These are phyloP conservation scores for Potorous gilbertii DNA, from an alignment of 2,797 vertebrate species.

Conservation along the genomic window DNA sequence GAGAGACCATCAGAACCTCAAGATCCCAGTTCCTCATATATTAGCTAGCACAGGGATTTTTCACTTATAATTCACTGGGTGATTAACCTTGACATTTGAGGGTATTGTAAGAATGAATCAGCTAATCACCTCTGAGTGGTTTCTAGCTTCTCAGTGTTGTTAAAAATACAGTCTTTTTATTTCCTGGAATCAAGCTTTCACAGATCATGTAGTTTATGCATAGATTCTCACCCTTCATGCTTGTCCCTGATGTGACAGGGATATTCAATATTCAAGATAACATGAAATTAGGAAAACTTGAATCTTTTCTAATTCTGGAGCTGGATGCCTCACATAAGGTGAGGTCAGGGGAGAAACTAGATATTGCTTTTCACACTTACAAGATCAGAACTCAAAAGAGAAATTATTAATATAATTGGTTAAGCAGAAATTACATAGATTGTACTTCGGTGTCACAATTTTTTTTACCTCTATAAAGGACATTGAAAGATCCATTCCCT, in stretches of 20 bases:
- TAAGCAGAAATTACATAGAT: background rate
- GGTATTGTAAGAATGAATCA: background rate
- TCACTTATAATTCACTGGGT: background rate
- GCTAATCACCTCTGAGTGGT: fast-evolving
- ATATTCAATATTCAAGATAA: background rate
- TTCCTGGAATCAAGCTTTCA: background rate
- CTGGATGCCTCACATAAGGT: background rate
- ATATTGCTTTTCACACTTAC: background rate
- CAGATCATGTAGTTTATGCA: background rate
- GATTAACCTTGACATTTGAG: background rate
- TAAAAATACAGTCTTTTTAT: background rate
- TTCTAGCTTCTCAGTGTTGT: background rate
- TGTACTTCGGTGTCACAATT: background rate
- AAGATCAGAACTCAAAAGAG: background rate
- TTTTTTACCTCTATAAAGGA: background rate
- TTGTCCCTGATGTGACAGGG: background rate
- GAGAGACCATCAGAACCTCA: fast-evolving
- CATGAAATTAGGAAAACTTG: background rate
- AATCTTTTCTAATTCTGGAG: background rate
- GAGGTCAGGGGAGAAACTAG: background rate
- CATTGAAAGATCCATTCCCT: background rate
- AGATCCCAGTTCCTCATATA: background rate
- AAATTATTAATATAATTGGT: background rate
- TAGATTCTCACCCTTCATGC: background rate
- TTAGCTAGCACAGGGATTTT: background rate